A percentile compares a stretch with the other conserved stretches of the same genome.
Evolutionary conservation across 2,888 invertebrate species (phyloP).

Genomic region (Volucella inflata): DNA sequence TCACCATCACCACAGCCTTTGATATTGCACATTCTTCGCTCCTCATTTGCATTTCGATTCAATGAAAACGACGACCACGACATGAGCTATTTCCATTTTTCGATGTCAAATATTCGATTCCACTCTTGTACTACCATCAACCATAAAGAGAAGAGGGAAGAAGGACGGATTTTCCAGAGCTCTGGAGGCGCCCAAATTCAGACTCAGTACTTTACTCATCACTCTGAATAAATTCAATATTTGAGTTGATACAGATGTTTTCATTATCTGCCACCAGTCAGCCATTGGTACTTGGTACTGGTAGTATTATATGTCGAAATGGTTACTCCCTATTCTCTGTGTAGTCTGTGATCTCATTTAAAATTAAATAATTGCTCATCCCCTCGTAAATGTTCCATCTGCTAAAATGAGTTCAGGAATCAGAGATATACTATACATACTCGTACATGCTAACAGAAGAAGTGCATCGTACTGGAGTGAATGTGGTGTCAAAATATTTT

Average conservation of each 20-base stretch:
- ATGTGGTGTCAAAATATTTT: conserved; percentile 59
- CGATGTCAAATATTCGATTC: conserved; percentile 47
- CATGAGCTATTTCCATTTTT: conserved; percentile 59
- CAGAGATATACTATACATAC: background rate
- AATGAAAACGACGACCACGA: background rate
- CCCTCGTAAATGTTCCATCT: conserved; percentile 62
- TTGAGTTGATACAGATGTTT: conserved; percentile 68
- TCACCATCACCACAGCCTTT: conserved; percentile 26
- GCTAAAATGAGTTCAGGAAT: conserved; percentile 36
- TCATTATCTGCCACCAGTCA: conserved; percentile 12
- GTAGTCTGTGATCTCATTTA: conserved; percentile 42
- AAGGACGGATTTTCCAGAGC: background rate
- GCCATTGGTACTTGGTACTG: background rate
- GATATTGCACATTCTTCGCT: conserved; percentile 26
- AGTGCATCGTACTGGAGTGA: conserved; percentile 35
- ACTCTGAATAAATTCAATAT: conserved; percentile 63
- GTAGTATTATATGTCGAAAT: too few relatives aligned
- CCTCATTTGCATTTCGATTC: conserved; percentile 34
- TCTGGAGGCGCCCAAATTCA: background rate
- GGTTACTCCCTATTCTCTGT: too few relatives aligned
- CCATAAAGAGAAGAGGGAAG: too few relatives aligned
- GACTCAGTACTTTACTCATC: conserved; percentile 62
- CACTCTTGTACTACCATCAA: background rate
- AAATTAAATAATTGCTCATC: conserved; percentile 66
- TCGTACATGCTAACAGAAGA: background rate